Conservation (phyloP, 2,113 vertebrate genomes). For the sheep (Ovis aries) region DNA sequence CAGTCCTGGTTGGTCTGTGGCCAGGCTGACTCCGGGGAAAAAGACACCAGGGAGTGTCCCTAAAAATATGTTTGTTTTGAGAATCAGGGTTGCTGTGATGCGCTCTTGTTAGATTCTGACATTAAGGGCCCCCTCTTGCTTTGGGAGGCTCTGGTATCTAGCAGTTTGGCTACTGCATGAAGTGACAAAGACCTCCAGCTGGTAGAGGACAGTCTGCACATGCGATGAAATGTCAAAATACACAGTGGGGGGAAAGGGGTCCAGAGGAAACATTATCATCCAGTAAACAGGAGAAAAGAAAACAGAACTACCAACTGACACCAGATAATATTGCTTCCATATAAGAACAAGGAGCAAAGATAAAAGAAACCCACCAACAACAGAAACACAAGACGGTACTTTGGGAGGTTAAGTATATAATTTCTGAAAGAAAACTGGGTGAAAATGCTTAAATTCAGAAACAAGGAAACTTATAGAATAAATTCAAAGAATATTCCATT, state of each 20-base stretch:
- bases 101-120: neutral
- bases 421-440: neutral
- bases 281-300: neutral
- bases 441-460: neutral
- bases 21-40: neutral
- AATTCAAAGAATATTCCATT: neutral
- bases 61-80: neutral
- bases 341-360: neutral
- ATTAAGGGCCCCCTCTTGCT: neutral
- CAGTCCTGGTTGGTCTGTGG: neutral
- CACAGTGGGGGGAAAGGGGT: neutral
- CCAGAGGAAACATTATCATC: neutral
- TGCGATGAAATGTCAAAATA: neutral
- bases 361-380: too few species aligned
- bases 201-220: neutral
- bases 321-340: accelerated
- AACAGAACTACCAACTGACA: neutral
- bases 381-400: neutral
- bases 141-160: neutral
- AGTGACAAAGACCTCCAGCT: neutral
- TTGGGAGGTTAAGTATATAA: accelerated
- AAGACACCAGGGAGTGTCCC: neutral
- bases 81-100: neutral
- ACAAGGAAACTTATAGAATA: neutral
- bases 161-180: too few species aligned